phyloP scores from a whole-genome alignment of 2,797 vertebrate species.

The Glyptemys insculpta region DNA sequence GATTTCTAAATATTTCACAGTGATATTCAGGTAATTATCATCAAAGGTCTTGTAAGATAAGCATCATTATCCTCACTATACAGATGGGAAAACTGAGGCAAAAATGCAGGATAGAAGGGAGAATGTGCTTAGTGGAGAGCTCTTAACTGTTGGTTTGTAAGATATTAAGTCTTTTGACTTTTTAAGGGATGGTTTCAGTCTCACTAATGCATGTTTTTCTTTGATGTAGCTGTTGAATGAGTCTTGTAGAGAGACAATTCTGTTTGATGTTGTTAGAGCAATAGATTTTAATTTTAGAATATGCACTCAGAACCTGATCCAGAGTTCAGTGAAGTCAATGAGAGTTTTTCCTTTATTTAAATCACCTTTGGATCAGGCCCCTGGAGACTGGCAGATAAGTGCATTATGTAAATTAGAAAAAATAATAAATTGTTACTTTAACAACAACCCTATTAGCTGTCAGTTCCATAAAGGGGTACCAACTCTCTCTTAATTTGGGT shows the following conservation, averaged over 20 bases:
- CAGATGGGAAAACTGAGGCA: neutral
- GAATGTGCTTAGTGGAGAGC: neutral
- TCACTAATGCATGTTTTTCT: neutral
- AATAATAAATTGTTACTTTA: neutral
- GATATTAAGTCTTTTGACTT: neutral
- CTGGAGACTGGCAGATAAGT: neutral
- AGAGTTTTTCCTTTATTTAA: neutral
- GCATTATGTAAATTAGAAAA: neutral
- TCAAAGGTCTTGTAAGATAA: neutral
- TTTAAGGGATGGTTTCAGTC: neutral
- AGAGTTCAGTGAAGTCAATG: neutral
- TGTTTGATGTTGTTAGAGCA: neutral
- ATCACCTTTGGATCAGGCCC: neutral
- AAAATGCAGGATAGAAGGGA: neutral
- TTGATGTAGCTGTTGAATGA: neutral
- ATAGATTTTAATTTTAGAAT: neutral
- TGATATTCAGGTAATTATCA: neutral
- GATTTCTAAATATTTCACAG: neutral
- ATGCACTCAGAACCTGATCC: neutral
- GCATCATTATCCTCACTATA: neutral
- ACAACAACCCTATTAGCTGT: neutral
- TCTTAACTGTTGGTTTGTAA: neutral
- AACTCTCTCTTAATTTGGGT: neutral
- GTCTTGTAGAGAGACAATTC: slow-evolving; percentile 25
- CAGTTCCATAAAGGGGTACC: neutral